A percentile compares a stretch with the other conserved stretches of the same genome.
These are phyloP conservation scores for Stenodera caucasica DNA, from an alignment of 2,888 invertebrate genomes.

Conservation along the genomic window DNA sequence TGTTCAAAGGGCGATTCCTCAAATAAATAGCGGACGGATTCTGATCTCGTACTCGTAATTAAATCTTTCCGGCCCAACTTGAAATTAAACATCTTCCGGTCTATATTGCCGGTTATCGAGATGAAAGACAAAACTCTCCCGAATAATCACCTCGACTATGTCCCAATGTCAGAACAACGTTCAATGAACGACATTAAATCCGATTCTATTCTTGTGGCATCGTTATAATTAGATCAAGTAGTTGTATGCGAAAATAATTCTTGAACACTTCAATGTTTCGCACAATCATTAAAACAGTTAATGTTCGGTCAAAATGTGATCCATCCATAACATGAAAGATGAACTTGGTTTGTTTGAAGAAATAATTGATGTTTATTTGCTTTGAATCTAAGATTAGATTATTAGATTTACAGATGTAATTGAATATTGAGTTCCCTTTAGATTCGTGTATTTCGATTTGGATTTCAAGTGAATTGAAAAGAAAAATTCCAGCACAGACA, in stretches of 20 bases:
- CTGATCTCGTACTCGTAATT: constrained; percentile 17
- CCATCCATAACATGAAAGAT: constrained; percentile 12
- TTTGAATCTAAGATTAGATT: constrained; percentile 17
- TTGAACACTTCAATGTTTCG: not conserved
- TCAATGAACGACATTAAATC: constrained; percentile 1
- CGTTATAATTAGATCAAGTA: constrained; percentile 16
- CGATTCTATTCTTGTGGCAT: constrained; percentile 4
- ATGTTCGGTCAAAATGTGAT: not conserved
- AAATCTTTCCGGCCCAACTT: constrained; percentile 24
- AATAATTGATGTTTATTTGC: constrained; percentile 13
- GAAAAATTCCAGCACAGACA: not conserved
- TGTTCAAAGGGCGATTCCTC: no score
- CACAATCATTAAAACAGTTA: constrained; percentile 3
- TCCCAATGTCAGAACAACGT: not conserved
- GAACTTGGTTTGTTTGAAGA: constrained; percentile 9
- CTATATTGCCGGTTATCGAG: not conserved
- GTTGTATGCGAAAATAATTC: constrained; percentile 8
- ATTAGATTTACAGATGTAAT: no score
- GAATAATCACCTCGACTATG: no score
- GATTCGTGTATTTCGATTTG: no score
- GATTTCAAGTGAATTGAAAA: not conserved
- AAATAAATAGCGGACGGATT: no score
- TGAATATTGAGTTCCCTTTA: no score
- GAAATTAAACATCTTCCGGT: constrained; percentile 14
- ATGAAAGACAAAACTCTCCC: no score